Base-by-base conservation (phyloP, 2,797 vertebrate genomes). In the Karalla daura region DNA sequence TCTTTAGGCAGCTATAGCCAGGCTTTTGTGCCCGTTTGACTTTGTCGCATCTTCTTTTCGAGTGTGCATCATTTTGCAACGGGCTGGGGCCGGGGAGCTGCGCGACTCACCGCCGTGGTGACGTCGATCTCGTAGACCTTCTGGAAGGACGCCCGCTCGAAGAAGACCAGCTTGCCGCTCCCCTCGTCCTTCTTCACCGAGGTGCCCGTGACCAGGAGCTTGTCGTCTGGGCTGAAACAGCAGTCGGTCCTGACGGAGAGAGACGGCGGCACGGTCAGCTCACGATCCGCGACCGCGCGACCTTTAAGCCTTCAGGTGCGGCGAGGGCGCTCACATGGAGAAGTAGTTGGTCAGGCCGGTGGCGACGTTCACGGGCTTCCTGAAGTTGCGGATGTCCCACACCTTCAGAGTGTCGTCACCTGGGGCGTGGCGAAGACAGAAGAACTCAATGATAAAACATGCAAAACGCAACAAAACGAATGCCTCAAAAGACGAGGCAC, bases 211-310 rank as follows among this genome's bases (percentile, higher is more conserved):
- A 99, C 91, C 6, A 99, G 49, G 44, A 99, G 95, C 82, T 95
- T 96, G 90, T 99, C 97, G 36, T 99, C 97, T 1, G 97, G 98
- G 76, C 98, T 99, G 63, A 98, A 99, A 78, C 96, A 98, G 90
- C 97, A 99, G 79, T 99, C 97, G 0, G 96, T 97, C 96, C 97
- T 99, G 84, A 65, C 17, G 54, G 74, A 9, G 18, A 63, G 32
- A 36, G 76, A 39, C 17, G 1, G 60, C 24, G 8, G 33, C 6
- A 13, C 28, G 55, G 28, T 58, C 25, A 45, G 45, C 32, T 65
- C 5, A 63, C 2, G 64, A 66, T 52, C 12, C 18, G 43, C 6
- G n/a, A n/a, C n/a, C n/a, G n/a, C n/a, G n/a, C n/a, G n/a, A n/a
- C n/a, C n/a, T n/a, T n/a, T n/a, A n/a, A n/a, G n/a, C n/a, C n/a